Evolutionary conservation across 1,140 invertebrate species (phyloP), one percentile per base, ranked within the genome.

Genomic region (Drosophila sp.): DNA sequence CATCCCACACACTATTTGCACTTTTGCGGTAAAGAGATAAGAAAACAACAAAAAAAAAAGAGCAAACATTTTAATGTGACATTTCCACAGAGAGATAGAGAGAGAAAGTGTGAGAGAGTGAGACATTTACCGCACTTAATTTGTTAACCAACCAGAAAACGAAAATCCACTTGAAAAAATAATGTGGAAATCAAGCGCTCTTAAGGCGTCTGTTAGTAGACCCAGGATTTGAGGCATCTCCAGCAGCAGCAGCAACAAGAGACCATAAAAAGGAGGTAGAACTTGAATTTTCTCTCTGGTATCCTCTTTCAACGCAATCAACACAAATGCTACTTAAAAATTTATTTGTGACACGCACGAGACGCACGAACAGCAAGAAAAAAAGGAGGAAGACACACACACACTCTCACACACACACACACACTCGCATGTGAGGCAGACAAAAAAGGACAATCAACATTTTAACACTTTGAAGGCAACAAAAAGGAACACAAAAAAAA

Each of bases 311-410:
- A 89, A 84, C 80, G 84, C 84, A 89, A 87, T 87, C 83, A 87
- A 87, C 84, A 89, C 84, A 87, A 87, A 87, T 89, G 83, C 83
- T 89, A 87, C 83, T 87, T 87, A 87, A 89, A 87, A 87, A 89
- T 87, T 87, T 87, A 87, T 87, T 87, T 87, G 83, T 82, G 67
- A 83, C 76, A 83, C 83, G 83, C 84, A 87, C 83, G 76, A 83
- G 75, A 87, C 75, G 44, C 66, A 76, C 35, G 35, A 38, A 38
- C 0, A 38, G 35, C 8, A 72, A 70, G 68, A 67, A 41, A 33
- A 32, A 3, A 10, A 35, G 6, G 30, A 17, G 33, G n/a, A 27
- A 50, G 27, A 30, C 68, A 72, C 61, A 38, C 67, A 56, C 47
- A 67, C 63, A 56, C 50, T 40, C 44, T 44, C 64, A 55, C 27